Percentiles rank a stretch among this genome's conserved stretches.
Evolutionary conservation across 2,888 invertebrate genomes (phyloP).

Genomic region (Latrodectus elegans): DNA sequence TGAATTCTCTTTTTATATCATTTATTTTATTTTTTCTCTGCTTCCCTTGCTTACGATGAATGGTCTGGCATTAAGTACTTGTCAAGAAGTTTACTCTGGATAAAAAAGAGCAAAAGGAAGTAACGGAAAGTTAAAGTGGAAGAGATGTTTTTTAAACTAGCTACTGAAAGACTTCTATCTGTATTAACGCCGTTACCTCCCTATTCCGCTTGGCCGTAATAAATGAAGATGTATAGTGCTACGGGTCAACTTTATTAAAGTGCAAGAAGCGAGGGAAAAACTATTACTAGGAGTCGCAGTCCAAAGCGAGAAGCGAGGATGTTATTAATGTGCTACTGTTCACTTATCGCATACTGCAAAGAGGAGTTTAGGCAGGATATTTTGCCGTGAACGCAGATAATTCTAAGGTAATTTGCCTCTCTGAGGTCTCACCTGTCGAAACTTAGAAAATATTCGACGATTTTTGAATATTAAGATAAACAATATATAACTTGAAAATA

Average conservation of each 20-base stretch:
- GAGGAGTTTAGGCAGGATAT: background rate
- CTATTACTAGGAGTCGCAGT: background rate
- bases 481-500: no score
- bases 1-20: slow-evolving; percentile 1
- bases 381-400: background rate
- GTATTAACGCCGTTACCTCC: slow-evolving; percentile 13
- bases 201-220: slow-evolving; percentile 41
- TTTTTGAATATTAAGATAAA: no score
- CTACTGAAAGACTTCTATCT: slow-evolving; percentile 24
- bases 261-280: slow-evolving; percentile 18
- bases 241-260: slow-evolving; percentile 46
- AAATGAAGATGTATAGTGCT: slow-evolving; percentile 46
- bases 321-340: slow-evolving; percentile 2
- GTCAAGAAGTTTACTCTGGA: slow-evolving; percentile 50
- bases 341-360: background rate
- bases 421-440: no score
- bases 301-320: background rate
- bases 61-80: slow-evolving; percentile 45
- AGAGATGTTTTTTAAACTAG: slow-evolving; percentile 50
- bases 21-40: slow-evolving; percentile 28
- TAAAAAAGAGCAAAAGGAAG: slow-evolving; percentile 13
- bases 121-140: slow-evolving; percentile 37
- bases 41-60: slow-evolving; percentile 39
- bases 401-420: background rate
- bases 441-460: no score